Conservation (phyloP, 2,113 vertebrate species). For the Talpa occidentalis region DNA sequence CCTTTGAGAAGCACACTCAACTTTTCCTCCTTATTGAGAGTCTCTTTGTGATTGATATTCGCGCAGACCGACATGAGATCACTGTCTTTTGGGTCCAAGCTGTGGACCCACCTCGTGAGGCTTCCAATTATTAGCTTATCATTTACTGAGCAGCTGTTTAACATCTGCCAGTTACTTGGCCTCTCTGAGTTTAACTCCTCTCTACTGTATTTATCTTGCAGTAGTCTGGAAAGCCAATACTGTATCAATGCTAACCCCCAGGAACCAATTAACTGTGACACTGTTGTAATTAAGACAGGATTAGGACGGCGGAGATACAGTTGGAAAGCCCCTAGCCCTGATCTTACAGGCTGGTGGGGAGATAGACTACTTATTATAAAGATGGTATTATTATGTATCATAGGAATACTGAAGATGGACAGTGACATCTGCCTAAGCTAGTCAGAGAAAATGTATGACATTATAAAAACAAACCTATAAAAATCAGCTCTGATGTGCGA, state of each 20-base stretch:
- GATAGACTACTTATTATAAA: background rate
- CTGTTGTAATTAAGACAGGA: background rate
- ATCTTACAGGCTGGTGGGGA: slow-evolving; percentile 1
- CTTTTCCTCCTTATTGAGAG: background rate
- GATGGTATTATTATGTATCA: background rate
- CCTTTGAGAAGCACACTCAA: background rate
- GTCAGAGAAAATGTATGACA: background rate
- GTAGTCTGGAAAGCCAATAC: background rate
- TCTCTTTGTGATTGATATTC: background rate
- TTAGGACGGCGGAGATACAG: background rate
- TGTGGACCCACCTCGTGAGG: background rate
- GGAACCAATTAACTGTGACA: background rate
- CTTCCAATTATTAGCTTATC: background rate
- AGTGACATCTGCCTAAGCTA: background rate
- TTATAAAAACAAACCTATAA: background rate
- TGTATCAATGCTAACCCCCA: background rate
- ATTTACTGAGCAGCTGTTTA: background rate
- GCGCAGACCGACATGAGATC: background rate
- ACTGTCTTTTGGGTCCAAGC: background rate
- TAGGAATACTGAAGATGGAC: background rate
- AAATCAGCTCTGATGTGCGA: background rate
- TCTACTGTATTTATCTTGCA: background rate
- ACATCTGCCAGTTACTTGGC: background rate
- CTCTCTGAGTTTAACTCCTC: background rate
- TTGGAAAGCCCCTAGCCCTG: background rate